Evolutionary conservation across 2,113 vertebrate genomes (phyloP).

Genomic region (Zapornia atra): DNA sequence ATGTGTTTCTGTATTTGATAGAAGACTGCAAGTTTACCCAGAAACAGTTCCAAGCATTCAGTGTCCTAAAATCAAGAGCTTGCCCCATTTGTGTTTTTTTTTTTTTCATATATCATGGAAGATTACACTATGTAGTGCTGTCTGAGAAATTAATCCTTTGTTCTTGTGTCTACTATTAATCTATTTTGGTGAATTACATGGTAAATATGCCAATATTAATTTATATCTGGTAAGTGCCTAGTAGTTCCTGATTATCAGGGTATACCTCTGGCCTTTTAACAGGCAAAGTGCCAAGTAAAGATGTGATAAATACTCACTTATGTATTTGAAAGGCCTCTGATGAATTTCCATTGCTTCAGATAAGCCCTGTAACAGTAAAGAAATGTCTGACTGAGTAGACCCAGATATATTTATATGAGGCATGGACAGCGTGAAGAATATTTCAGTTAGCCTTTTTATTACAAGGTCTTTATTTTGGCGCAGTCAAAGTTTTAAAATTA

Average conservation of each 20-base stretch:
- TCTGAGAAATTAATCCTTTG: not conserved
- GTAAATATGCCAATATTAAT: not conserved
- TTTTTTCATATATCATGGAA: not conserved
- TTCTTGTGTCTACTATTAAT: not conserved
- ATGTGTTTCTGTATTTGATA: not conserved
- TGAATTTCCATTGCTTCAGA: not conserved
- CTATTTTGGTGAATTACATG: fast-evolving
- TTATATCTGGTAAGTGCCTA: not conserved
- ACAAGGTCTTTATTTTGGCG: not conserved
- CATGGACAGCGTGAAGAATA: not conserved
- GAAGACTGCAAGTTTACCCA: not conserved
- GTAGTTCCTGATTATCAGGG: not conserved
- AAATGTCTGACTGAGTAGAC: not conserved
- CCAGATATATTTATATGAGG: not conserved
- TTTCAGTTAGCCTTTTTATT: not conserved
- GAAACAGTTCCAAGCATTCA: not conserved
- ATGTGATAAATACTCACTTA: not conserved
- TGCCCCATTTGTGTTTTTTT: not conserved
- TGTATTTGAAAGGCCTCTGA: not conserved
- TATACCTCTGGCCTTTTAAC: not conserved
- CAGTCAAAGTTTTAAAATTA: not conserved
- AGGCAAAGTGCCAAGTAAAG: not conserved
- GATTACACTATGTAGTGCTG: not conserved
- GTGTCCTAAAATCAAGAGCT: not conserved
- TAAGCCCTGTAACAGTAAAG: not conserved